Evolutionary conservation across 2,113 vertebrate genomes (phyloP).

Genomic region (Sitta europaea): DNA sequence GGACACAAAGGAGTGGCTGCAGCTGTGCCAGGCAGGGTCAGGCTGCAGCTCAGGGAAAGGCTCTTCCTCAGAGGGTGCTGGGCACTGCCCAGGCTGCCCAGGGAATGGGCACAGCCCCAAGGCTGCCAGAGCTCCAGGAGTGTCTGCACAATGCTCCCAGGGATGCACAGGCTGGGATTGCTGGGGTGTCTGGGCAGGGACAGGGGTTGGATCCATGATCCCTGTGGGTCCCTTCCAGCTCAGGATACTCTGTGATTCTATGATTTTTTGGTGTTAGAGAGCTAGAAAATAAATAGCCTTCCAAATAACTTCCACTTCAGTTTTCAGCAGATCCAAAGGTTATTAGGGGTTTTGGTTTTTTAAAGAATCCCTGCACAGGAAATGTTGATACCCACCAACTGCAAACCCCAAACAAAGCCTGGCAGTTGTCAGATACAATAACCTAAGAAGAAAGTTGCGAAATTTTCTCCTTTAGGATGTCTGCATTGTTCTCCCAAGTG

Average conservation of each 20-base stretch:
- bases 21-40: background rate
- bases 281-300: background rate
- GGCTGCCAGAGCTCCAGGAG: background rate
- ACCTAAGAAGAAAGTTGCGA: background rate
- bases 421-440: background rate
- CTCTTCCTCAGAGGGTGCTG: background rate
- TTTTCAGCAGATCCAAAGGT: background rate
- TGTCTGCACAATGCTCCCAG: accelerated
- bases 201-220: accelerated
- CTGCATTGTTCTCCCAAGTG: background rate
- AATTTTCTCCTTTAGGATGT: background rate
- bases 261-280: background rate
- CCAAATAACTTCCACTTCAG: background rate
- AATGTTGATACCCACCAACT: background rate
- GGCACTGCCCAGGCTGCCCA: background rate
- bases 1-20: background rate
- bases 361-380: background rate
- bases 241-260: background rate
- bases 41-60: background rate
- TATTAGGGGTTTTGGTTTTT: background rate
- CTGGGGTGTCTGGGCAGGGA: background rate
- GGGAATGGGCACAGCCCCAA: background rate
- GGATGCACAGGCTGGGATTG: background rate
- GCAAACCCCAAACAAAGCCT: background rate
- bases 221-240: accelerated